Percentiles rank a stretch among this genome's conserved stretches.
Conservation (phyloP, 2,797 vertebrate genomes). For the Pelochelys cantorii region DNA sequence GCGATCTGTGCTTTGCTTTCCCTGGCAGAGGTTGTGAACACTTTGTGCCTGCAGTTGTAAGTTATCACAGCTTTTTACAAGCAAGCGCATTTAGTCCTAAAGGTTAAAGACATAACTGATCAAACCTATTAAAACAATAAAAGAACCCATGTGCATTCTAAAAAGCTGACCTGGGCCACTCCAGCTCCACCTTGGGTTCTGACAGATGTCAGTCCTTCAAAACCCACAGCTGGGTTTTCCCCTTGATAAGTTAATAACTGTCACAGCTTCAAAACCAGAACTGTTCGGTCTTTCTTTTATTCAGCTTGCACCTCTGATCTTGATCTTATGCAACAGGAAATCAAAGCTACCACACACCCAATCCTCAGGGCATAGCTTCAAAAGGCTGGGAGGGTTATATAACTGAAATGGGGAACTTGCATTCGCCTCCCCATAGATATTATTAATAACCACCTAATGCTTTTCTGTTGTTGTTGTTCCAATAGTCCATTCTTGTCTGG, state of each 20-base stretch:
- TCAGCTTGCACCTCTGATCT: background rate
- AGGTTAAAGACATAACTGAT: background rate
- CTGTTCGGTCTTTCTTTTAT: background rate
- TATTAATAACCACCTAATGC: background rate
- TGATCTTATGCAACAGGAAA: background rate
- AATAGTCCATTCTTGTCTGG: background rate
- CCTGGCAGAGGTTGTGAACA: background rate
- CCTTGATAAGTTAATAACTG: background rate
- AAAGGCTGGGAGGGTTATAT: background rate
- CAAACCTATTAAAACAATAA: background rate
- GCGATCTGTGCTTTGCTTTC: background rate
- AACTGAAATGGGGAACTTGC: background rate
- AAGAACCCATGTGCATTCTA: background rate
- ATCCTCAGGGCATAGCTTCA: background rate
- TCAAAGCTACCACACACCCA: background rate
- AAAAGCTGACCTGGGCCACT: background rate
- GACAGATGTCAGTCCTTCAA: background rate
- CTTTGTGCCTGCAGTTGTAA: background rate
- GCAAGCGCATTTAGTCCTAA: background rate
- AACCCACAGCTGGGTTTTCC: background rate
- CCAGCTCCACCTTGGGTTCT: background rate
- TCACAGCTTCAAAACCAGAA: background rate
- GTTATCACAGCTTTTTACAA: background rate
- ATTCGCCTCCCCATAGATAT: background rate
- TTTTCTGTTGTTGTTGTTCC: background rate